These are phyloP conservation scores for Chloropsis cyanopogon DNA, from an alignment of 2,113 vertebrate genomes.

Conservation along the genomic window DNA sequence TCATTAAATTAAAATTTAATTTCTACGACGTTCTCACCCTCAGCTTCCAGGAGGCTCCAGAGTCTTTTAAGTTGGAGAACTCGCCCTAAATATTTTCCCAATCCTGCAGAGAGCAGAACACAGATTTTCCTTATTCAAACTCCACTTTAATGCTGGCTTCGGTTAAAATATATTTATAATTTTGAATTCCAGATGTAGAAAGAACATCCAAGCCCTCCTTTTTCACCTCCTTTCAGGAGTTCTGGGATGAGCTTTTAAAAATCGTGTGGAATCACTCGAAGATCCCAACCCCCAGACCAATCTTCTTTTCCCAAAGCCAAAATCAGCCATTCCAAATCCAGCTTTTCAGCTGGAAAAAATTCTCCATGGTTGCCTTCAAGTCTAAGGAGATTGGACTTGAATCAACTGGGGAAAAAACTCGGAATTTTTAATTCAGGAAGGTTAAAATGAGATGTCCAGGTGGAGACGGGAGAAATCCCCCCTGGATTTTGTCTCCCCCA, in stretches of 20 bases:
- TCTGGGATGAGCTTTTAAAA: not conserved
- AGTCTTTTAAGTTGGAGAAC: not conserved
- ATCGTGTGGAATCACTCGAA: accelerated
- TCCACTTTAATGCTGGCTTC: not conserved
- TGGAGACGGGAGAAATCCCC: not conserved
- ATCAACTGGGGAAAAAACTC: not conserved
- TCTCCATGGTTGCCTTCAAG: not conserved
- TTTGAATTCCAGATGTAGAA: not conserved
- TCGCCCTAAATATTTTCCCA: not conserved
- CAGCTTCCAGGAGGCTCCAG: not conserved
- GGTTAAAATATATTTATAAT: not conserved
- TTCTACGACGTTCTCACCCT: not conserved
- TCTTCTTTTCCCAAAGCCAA: not conserved
- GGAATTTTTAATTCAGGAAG: not conserved
- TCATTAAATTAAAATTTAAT: not conserved
- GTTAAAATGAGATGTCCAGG: not conserved
- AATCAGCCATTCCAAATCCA: not conserved
- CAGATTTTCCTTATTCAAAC: not conserved
- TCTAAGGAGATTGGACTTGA: not conserved
- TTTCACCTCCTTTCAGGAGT: not conserved
- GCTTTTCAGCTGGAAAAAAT: not conserved
- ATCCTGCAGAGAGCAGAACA: not conserved
- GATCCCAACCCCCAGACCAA: not conserved
- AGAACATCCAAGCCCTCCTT: not conserved
- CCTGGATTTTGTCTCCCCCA: not conserved